These are phyloP conservation scores for Exephanes ischioxanthus DNA, from an alignment of 2,888 invertebrate genomes.

Conservation along the genomic window DNA sequence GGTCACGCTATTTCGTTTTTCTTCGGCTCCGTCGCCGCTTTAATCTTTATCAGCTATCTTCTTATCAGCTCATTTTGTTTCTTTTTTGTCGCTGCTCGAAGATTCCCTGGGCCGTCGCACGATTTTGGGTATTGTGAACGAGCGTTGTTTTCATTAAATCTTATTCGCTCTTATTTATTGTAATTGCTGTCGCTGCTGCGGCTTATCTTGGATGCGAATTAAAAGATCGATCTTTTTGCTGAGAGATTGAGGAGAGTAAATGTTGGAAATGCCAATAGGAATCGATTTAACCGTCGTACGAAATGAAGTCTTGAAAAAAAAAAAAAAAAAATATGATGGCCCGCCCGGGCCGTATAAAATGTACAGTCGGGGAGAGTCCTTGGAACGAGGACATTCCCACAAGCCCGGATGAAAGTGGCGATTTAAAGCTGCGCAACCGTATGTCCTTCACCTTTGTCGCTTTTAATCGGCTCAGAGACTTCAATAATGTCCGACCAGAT, in stretches of 20 bases:
- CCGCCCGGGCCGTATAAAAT: slow-evolving; percentile 19
- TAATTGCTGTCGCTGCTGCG: background rate
- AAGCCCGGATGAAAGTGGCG: slow-evolving; percentile 30
- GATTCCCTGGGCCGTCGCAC: slow-evolving; percentile 23
- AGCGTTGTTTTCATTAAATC: background rate
- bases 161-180: slow-evolving; percentile 19
- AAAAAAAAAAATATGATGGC: background rate
- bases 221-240: background rate
- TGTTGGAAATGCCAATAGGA: slow-evolving; percentile 3
- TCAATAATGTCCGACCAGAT: slow-evolving; percentile 54
- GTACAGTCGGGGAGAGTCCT: slow-evolving; percentile 26
- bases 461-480: slow-evolving; percentile 58
- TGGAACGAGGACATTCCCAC: slow-evolving; percentile 40
- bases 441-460: slow-evolving; percentile 57
- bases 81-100: slow-evolving; percentile 7
- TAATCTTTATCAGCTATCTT: background rate
- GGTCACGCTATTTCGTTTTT: slow-evolving; percentile 52
- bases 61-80: background rate
- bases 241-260: slow-evolving; percentile 27
- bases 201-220: background rate
- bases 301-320: slow-evolving; percentile 9
- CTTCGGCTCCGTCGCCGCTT: slow-evolving; percentile 10
- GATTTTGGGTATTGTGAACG: slow-evolving; percentile 31
- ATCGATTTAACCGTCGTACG: slow-evolving; percentile 1
- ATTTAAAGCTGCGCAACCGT: slow-evolving; percentile 31